Base-by-base conservation (phyloP, 2,888 invertebrate genomes). In the Aporophyla nigra region DNA sequence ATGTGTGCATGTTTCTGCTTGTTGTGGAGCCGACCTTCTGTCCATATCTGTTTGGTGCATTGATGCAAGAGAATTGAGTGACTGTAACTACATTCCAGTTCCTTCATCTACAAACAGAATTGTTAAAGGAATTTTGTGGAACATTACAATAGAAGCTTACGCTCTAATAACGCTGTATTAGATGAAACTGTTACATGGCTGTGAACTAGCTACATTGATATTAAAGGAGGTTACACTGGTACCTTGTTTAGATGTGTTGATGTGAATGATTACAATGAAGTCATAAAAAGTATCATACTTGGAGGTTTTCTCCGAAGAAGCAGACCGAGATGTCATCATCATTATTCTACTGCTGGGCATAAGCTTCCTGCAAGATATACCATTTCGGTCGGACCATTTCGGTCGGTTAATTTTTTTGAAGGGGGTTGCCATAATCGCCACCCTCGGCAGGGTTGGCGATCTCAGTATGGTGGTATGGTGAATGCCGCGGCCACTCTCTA, bases 61-160 rank as follows among this genome's bases (percentile, higher is more conserved):
- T 10, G 7, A 68, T 62, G 43, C 46, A 68, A 76, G 49, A 66
- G 65, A 70, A 80, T 27, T 59, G 65, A 76, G 65, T 59, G 49
- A 62, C 19, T 68, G 16, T 33, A 53, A 43, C 59, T 33, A 51
- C 54, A 61, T 68, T 72, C 54, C 19, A 5, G 24, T 59, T 78
- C 67, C 59, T 61, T 77, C 40, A n/a, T 61, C 33, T 49, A 43
- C 54, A 49, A 75, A 63, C 53, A 66, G n/a, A 68, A 58, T 68
- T 76, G 58, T 58, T 14, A 51, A 53, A 27, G 62, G 46, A 27
- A 76, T 51, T 76, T 63, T 5, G 5, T 40, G 16, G 58, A 56
- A 33, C 19, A 24, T 40, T 19, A 27, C 24, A 51, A 53, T 40
- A 16, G 21, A 46, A 56, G n/a, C n/a, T 27, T 49, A 49, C 27